Evolutionary conservation across 30 jellyfish, hydroid and myxozoan species (phyloP), one percentile per base, ranked within the genome.

Genomic region (Hydractinia symbiolongicarpus): DNA sequence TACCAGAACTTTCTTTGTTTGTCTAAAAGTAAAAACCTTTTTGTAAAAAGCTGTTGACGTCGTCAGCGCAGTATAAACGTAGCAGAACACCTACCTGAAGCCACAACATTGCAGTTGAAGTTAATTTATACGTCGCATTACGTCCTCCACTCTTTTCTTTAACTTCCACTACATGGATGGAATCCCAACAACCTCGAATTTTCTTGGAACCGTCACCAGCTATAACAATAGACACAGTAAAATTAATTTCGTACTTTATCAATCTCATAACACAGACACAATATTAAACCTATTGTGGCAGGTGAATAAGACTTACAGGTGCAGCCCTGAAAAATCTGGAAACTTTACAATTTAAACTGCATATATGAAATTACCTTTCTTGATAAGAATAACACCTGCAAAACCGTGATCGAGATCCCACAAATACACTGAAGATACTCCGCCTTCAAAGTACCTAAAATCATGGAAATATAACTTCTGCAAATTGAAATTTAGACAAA

Each of bases 191-290:
- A 4, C 99, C 99, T 7, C 96, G 83, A 70, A 93, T 88, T 74
- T 93, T 93, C 93, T 93, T 88, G 19, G 99, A 93, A 49, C 99
- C 99, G 78, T 93, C 99, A 7, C 99, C 99, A 84, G 96, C 97
- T 93, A 67, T 20, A 88, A 67, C 60, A 57, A 55, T 5, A 70
- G 2, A 30, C 2, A 30, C 44, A 30, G 1, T 30, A 30, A 30
- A 30, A 30, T 30, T 2, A 30, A 30, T 30, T 30, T 30, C 44
- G 44, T 30, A 30, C 44, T 30, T 30, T 30, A 30, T 30, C 44
- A 30, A 30, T 30, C 2, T 30, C 44, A 30, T 30, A 2, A 30
- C 44, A 60, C n/a, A 0, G n/a, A 60, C 17, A 60, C 70, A 1
- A 10, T 11, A 77, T n/a, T n/a, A n/a, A n/a, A n/a, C 19, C 13